Conservation (phyloP, 2,797 vertebrate species). For the Amniataba percoides region DNA sequence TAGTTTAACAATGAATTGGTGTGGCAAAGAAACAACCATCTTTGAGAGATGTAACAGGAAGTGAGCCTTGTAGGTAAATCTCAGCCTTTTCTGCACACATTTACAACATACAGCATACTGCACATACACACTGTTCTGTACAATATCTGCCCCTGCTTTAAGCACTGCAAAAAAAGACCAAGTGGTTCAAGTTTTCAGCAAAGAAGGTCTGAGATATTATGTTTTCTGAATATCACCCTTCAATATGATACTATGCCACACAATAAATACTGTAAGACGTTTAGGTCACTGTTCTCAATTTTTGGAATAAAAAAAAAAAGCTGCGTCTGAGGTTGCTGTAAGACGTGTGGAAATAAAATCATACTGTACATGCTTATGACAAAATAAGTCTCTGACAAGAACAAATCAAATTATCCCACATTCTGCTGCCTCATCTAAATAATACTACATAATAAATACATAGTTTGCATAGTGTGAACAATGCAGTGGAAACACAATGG, state of each 20-base stretch:
- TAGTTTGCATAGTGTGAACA: conserved; percentile 92
- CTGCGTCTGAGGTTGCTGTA: conserved; percentile 61
- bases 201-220: conserved; percentile 49
- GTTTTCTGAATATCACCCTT: conserved; percentile 20
- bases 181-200: conserved; percentile 56
- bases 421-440: conserved; percentile 81
- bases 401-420: conserved; percentile 45
- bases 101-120: conserved; percentile 33
- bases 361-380: conserved; percentile 49
- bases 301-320: conserved; percentile 43
- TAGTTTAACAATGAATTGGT: conserved; percentile 15
- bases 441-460: conserved; percentile 90
- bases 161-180: conserved; percentile 58
- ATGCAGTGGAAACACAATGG: conserved; percentile 77
- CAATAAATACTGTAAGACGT: conserved; percentile 66
- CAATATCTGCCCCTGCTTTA: conserved; percentile 26
- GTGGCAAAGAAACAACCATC: conserved; percentile 33
- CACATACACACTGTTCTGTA: conserved; percentile 41
- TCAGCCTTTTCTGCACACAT: conserved; percentile 20
- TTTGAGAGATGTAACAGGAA: conserved; percentile 31
- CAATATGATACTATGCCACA: conserved; percentile 27
- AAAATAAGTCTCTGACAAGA: conserved; percentile 42
- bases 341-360: conserved; percentile 57
- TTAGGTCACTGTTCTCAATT: conserved; percentile 34
- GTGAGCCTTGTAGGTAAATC: conserved; percentile 11